Evolutionary conservation across 2,113 vertebrate species (phyloP).

Genomic region (Brachyhypopomus occidentalis): DNA sequence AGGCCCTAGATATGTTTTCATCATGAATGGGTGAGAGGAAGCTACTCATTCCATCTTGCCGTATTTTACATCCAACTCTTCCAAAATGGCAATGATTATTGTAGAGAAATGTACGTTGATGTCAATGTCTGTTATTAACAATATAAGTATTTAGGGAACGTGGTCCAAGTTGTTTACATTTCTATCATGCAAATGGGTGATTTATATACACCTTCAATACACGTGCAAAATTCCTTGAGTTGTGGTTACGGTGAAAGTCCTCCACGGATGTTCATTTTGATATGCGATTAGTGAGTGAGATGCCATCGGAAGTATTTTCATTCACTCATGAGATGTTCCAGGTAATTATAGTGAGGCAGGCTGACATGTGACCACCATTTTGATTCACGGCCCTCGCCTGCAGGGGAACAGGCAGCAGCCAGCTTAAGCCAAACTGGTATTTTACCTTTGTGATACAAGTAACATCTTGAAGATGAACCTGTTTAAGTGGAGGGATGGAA

Average conservation of each 20-base stretch:
- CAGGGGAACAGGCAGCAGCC: slow-evolving; percentile 14
- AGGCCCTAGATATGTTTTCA: slow-evolving; percentile 52
- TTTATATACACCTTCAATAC: neutral
- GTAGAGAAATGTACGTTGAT: neutral
- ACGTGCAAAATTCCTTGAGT: no score
- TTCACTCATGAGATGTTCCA: no score
- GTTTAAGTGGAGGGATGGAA: neutral
- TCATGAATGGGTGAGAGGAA: slow-evolving; percentile 55
- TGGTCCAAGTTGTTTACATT: no score
- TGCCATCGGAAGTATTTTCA: no score
- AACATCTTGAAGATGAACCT: neutral
- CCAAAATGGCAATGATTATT: neutral
- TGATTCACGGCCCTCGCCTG: slow-evolving; percentile 10
- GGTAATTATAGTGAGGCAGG: neutral
- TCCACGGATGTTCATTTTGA: no score
- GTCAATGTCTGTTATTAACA: no score
- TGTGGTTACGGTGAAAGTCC: no score
- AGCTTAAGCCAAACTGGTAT: slow-evolving; percentile 20
- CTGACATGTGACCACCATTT: neutral
- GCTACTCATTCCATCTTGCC: neutral
- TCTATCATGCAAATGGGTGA: neutral
- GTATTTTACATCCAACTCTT: neutral
- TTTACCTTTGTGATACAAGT: slow-evolving; percentile 26
- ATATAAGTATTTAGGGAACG: no score
- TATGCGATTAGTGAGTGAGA: no score